phyloP scores from a whole-genome alignment of 2,113 vertebrate species.

The Dipodomys merriami region DNA sequence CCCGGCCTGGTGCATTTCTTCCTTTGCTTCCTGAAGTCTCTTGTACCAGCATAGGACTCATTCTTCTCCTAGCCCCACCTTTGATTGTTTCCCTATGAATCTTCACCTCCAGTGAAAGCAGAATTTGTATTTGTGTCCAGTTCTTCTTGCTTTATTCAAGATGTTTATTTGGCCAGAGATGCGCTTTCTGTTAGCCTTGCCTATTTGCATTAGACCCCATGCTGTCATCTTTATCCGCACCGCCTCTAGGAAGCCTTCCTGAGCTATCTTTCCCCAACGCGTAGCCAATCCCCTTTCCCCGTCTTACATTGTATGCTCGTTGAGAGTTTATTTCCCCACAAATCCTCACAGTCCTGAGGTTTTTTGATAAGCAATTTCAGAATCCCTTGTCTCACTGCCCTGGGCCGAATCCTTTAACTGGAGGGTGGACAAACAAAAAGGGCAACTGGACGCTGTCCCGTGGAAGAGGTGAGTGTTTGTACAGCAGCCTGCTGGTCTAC shows the following conservation, averaged over 20 bases:
- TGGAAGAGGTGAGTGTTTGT: too few relatives aligned
- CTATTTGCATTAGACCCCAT: not conserved
- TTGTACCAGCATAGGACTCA: not conserved
- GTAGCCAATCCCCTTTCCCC: not conserved
- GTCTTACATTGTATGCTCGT: not conserved
- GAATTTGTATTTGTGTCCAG: not conserved
- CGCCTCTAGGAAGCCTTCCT: not conserved
- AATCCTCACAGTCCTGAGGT: not conserved
- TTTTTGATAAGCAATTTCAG: not conserved
- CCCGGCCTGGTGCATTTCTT: too few relatives aligned
- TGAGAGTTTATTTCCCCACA: not conserved
- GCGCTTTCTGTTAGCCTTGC: not conserved
- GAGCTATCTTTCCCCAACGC: not conserved
- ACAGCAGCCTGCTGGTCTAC: too few relatives aligned
- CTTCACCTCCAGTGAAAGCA: not conserved
- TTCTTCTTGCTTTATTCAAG: slow-evolving; percentile 36
- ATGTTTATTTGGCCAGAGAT: not conserved
- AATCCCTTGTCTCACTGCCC: not conserved
- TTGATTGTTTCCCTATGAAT: not conserved
- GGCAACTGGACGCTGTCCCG: not conserved
- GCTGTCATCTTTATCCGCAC: not conserved
- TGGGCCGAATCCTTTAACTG: too few relatives aligned
- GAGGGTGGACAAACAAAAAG: not conserved
- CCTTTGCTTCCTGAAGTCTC: too few relatives aligned
- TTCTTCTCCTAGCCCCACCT: not conserved